A percentile compares a stretch with the other conserved stretches of the same genome.
These are phyloP conservation scores for Poeciliopsis presidionis DNA, from an alignment of 2,797 vertebrate genomes.

Conservation along the genomic window DNA sequence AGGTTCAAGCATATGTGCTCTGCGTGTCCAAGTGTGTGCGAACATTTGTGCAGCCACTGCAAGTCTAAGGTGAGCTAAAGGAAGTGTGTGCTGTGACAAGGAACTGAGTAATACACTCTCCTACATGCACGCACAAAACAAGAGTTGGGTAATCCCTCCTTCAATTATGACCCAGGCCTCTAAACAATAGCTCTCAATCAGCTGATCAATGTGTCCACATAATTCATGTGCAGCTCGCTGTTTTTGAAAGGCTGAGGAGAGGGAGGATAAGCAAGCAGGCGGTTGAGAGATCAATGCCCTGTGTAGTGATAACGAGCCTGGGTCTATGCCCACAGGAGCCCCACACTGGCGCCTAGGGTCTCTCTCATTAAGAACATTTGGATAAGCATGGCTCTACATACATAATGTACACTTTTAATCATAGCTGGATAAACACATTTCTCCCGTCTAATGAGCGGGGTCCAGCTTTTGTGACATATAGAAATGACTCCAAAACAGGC, in stretches of 20 bases:
- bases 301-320: conserved; percentile 91
- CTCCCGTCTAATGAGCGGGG: conserved; percentile 70
- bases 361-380: conserved; percentile 81
- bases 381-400: conserved; percentile 80
- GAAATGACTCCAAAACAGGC: conserved; percentile 68
- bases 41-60: conserved; percentile 51
- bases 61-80: conserved; percentile 64
- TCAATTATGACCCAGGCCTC: conserved; percentile 91
- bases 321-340: conserved; percentile 89
- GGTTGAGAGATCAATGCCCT: conserved; percentile 93
- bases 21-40: conserved; percentile 31
- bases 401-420: conserved; percentile 78
- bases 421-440: conserved; percentile 75
- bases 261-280: conserved; percentile 87
- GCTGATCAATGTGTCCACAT: conserved; percentile 99
- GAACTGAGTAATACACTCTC: conserved; percentile 82
- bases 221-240: conserved; percentile 96
- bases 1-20: conserved; percentile 80
- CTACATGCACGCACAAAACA: conserved; percentile 74
- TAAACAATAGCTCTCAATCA: conserved; percentile 99
- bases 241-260: conserved; percentile 85
- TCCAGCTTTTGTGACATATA: conserved; percentile 68
- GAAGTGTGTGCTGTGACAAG: conserved; percentile 75
- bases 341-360: conserved; percentile 75
- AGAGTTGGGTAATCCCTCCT: conserved; percentile 93